Conservation (phyloP, 2,797 vertebrate genomes). For the Zonotrichia albicollis region DNA sequence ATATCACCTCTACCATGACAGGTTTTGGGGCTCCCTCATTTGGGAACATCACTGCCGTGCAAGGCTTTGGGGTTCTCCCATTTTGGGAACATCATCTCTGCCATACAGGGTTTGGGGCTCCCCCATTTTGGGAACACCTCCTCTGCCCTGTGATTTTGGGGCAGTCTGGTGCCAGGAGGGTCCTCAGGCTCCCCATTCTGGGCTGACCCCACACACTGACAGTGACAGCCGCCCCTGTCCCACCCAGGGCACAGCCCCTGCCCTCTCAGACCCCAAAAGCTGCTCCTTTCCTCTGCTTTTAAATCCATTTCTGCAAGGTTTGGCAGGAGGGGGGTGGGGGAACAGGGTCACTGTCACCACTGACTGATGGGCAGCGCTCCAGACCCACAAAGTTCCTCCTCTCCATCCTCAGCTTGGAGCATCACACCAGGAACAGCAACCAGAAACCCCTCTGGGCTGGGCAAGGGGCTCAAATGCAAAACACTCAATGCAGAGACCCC, state of each 20-base stretch:
- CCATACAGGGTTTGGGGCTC: fast-evolving
- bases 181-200: fast-evolving
- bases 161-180: not conserved
- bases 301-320: not conserved
- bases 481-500: not conserved
- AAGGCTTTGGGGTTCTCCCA: fast-evolving
- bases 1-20: too few relatives aligned
- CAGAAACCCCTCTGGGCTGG: fast-evolving
- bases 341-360: not conserved
- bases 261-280: fast-evolving
- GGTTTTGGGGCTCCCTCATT: too few relatives aligned
- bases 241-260: not conserved
- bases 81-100: too few relatives aligned
- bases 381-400: not conserved
- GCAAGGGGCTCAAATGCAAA: not conserved
- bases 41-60: fast-evolving
- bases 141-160: not conserved
- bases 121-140: fast-evolving
- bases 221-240: not conserved
- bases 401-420: fast-evolving
- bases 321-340: fast-evolving
- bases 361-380: not conserved
- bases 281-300: not conserved
- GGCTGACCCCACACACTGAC: not conserved
- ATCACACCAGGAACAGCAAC: fast-evolving